These are phyloP conservation scores for Coracopsis vasa DNA, from an alignment of 2,113 vertebrate species.

Conservation along the genomic window DNA sequence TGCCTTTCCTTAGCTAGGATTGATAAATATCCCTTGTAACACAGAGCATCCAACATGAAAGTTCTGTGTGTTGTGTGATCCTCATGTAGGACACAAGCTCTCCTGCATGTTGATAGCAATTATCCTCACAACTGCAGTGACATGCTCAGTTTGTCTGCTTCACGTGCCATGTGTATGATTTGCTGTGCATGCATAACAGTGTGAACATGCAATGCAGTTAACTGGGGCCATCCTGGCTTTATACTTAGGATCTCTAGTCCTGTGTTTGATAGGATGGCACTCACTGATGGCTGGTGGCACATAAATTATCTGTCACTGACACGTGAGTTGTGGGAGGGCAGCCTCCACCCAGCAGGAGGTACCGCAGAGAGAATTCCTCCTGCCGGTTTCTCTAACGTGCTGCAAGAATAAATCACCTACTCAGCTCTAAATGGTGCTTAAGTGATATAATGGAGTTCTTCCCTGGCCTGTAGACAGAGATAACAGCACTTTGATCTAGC, in stretches of 20 bases:
- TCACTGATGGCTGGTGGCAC: background rate
- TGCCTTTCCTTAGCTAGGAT: background rate
- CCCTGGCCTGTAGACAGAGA: background rate
- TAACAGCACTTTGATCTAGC: background rate
- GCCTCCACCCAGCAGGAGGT: slow-evolving; percentile 7
- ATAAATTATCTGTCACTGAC: background rate
- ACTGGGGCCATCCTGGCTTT: background rate
- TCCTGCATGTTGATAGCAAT: background rate
- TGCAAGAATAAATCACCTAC: slow-evolving; percentile 14
- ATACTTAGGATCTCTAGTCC: background rate
- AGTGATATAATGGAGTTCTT: background rate
- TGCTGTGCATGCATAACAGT: background rate
- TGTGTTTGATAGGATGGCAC: background rate
- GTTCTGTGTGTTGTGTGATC: rapidly evolving
- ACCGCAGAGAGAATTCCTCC: background rate
- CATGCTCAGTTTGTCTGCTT: background rate
- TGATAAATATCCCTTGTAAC: background rate
- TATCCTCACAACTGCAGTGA: background rate
- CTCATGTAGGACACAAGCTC: background rate
- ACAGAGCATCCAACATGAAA: background rate
- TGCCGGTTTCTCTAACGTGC: background rate
- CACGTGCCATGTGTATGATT: background rate
- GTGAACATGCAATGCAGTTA: background rate
- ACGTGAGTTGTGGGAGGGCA: background rate
- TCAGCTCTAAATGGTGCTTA: background rate